Evolutionary conservation across 2,113 vertebrate species (phyloP).

Genomic region (Sarotherodon lohbergeri): DNA sequence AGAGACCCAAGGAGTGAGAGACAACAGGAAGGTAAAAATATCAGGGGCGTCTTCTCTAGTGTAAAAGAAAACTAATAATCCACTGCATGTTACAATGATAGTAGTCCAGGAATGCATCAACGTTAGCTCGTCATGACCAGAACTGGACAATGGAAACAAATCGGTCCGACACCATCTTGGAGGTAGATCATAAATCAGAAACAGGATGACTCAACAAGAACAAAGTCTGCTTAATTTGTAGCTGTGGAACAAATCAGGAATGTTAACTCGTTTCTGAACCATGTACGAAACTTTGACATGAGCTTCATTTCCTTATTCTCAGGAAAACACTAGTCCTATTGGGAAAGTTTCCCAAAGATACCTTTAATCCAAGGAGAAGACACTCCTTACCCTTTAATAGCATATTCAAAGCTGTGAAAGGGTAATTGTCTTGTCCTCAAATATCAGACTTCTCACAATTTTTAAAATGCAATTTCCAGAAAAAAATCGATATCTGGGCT

Average conservation of each 20-base stretch:
- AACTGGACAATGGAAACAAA: not conserved
- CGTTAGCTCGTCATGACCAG: not conserved
- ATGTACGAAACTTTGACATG: not conserved
- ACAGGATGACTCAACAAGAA: not conserved
- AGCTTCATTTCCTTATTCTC: not conserved
- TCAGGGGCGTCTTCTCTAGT: not conserved
- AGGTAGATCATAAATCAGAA: not conserved
- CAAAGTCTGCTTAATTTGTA: not conserved
- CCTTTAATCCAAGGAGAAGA: not conserved
- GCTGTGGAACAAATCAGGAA: not conserved
- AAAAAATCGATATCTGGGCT: not conserved
- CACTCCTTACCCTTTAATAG: not conserved
- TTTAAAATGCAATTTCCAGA: not conserved
- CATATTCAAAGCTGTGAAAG: not conserved
- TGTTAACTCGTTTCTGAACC: not conserved
- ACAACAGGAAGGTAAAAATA: not conserved
- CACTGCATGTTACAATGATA: not conserved
- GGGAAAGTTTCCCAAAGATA: not conserved
- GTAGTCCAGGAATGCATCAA: not conserved
- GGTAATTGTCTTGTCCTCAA: not conserved
- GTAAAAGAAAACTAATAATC: not conserved
- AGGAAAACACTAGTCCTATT: not conserved
- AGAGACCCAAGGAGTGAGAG: not conserved
- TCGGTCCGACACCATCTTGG: not conserved
- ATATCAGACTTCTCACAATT: not conserved